Conservation (phyloP, 2,113 vertebrate species). For the Leptodactylus fuscus region DNA sequence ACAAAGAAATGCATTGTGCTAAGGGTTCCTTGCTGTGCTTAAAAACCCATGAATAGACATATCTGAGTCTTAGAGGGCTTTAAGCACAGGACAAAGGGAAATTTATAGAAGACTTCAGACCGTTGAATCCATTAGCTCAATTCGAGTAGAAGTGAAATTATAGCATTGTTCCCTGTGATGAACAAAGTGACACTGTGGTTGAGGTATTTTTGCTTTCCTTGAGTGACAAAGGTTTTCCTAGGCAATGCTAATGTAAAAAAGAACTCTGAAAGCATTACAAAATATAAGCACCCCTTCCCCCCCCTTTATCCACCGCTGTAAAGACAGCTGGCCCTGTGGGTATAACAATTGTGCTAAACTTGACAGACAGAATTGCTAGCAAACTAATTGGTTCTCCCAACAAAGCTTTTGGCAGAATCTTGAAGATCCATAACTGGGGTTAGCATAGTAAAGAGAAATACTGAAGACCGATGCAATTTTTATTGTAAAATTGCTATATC, state of each 20-base stretch:
- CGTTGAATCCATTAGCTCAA: slow-evolving; percentile 34
- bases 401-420: slow-evolving; percentile 35
- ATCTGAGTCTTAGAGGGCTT: background rate
- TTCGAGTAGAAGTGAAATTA: background rate
- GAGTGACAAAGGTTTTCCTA: slow-evolving; percentile 45
- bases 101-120: background rate
- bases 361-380: slow-evolving; percentile 31
- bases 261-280: slow-evolving; percentile 1
- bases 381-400: slow-evolving; percentile 50
- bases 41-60: background rate
- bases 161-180: slow-evolving; percentile 28
- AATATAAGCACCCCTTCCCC: slow-evolving; percentile 19
- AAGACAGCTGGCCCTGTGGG: slow-evolving; percentile 46
- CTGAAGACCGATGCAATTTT: background rate
- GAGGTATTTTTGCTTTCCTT: background rate
- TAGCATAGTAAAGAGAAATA: background rate
- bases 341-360: slow-evolving; percentile 47
- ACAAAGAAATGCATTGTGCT: background rate
- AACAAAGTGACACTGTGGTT: slow-evolving; percentile 16
- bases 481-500: background rate
- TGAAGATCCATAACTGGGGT: slow-evolving; percentile 12
- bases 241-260: slow-evolving; percentile 33
- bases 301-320: slow-evolving; percentile 25
- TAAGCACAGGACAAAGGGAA: slow-evolving; percentile 36
- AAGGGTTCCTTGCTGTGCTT: slow-evolving; percentile 1